Evolutionary conservation across 2,888 invertebrate species (phyloP).

Genomic region (Melangyna quadrimaculata): DNA sequence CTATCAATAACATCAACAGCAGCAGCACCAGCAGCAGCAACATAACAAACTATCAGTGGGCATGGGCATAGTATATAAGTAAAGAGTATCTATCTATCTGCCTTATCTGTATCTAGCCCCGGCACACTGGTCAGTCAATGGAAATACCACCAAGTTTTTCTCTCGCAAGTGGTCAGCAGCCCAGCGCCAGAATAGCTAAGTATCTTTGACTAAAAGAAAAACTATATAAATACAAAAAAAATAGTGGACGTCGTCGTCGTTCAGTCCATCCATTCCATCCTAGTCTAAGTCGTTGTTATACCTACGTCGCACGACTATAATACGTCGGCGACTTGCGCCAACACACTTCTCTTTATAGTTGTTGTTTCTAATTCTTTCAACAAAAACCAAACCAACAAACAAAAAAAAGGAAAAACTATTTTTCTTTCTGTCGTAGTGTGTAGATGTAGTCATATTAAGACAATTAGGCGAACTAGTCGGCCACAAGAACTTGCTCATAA

Average conservation of each 20-base stretch:
- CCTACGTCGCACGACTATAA: conserved; percentile 29
- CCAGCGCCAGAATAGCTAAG: conserved; percentile 40
- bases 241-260: not conserved
- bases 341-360: conserved; percentile 36
- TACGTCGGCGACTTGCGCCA: conserved; percentile 36
- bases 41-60: conserved; percentile 15
- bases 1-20: conserved; percentile 11
- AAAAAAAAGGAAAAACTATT: not conserved
- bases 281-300: not conserved
- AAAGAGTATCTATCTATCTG: not conserved
- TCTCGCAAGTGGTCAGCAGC: conserved; percentile 20
- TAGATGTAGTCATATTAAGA: not conserved
- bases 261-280: too few species aligned
- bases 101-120: too few species aligned
- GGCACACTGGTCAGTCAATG: conserved; percentile 55
- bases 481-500: not conserved
- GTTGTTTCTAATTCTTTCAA: conserved; percentile 54
- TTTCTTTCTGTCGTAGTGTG: conserved; percentile 17
- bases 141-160: conserved; percentile 38
- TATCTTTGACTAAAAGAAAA: conserved; percentile 39
- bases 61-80: not conserved
- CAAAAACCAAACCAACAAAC: too few species aligned
- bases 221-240: not conserved
- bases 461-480: not conserved
- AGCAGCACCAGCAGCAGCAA: not conserved